Evolutionary conservation across 2,888 invertebrate genomes (phyloP), one percentile per base, ranked within the genome.

Genomic region (Scaptomyza cyrtandrae): DNA sequence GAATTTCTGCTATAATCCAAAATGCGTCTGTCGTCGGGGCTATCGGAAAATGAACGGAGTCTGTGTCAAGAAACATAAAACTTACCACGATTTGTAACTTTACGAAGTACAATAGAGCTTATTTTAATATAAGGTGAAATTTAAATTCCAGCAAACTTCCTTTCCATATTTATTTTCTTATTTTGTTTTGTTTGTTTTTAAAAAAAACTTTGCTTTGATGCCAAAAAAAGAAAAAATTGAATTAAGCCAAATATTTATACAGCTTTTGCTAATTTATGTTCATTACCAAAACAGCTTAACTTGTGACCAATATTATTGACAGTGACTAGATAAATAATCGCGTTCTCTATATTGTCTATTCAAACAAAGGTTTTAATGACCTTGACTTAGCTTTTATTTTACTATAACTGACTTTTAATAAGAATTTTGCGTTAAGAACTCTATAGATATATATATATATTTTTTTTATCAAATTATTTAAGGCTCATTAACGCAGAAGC

Each of bases 11-110:
- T 81, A 69, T 27, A 63, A 82, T 65, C 81, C 84, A 0, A 56
- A 65, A 31, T 82, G 81, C n/a, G 70, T 84, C 9, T 84, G 81
- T 19, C 79, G 79, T 0, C 31, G 45, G 9, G 75, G 71, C 2
- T 84, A 67, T 59, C 79, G 81, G 6, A 65, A 53, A 6, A 10
- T 24, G 6, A 39, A 55, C 0, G 71, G 66, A 0, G 16, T 14
- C 0, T 81, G 81, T 62, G 43, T 68, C 9, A 19, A 43, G 9
- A 81, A 80, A 41, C 67, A 60, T 16, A 31, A 9, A 2, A 29
- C 1, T 11, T 31, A 16, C 11, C 55, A 46, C 19, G 19, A 35
- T 19, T 19, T 45, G 27, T 45, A n/a, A 45, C 7, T 13, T 44
- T 6, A 37, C 19, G 19, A n/a, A 37, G 35, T 11, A 31, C 5